A percentile compares a stretch with the other conserved stretches of the same genome.
phyloP scores from a whole-genome alignment of 2,113 vertebrate species.

The Labrus mixtus region DNA sequence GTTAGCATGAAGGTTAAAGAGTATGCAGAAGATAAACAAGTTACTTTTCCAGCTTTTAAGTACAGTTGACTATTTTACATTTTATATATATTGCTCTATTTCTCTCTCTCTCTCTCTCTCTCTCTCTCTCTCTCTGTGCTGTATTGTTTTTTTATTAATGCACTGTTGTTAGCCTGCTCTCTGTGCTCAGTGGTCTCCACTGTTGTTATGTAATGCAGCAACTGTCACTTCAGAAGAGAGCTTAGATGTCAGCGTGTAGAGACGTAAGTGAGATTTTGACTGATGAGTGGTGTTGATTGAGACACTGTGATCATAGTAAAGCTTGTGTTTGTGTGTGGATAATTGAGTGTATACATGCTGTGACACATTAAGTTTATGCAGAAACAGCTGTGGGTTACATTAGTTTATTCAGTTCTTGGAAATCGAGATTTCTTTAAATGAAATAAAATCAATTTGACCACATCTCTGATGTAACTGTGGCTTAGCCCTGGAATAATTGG shows the following conservation, averaged over 20 bases:
- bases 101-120: too few relatives aligned
- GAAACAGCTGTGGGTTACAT: not conserved
- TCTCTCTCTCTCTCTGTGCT: not conserved
- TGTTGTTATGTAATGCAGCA: slow-evolving; percentile 68
- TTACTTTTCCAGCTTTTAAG: too few relatives aligned
- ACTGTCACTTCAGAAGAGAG: slow-evolving; percentile 63
- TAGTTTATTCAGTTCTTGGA: too few relatives aligned
- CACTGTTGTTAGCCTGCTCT: slow-evolving; percentile 32
- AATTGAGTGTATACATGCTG: slow-evolving; percentile 4
- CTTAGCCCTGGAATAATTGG: not conserved
- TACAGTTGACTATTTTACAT: too few relatives aligned
- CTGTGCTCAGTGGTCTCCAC: slow-evolving; percentile 41
- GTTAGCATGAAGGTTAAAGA: too few relatives aligned
- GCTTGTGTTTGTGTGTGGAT: slow-evolving; percentile 19
- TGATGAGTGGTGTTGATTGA: slow-evolving; percentile 42
- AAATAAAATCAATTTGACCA: not conserved
- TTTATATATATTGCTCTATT: too few relatives aligned
- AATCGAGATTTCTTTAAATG: too few relatives aligned
- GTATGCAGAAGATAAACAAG: too few relatives aligned
- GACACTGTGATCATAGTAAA: slow-evolving; percentile 7
- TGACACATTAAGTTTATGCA: slow-evolving; percentile 25
- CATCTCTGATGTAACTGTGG: not conserved
- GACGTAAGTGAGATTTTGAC: slow-evolving; percentile 36
- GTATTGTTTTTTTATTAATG: slow-evolving; percentile 31
- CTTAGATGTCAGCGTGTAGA: slow-evolving; percentile 50